Evolutionary conservation across 1,140 invertebrate species (phyloP).

Genomic region (Leptoteleia sp.): DNA sequence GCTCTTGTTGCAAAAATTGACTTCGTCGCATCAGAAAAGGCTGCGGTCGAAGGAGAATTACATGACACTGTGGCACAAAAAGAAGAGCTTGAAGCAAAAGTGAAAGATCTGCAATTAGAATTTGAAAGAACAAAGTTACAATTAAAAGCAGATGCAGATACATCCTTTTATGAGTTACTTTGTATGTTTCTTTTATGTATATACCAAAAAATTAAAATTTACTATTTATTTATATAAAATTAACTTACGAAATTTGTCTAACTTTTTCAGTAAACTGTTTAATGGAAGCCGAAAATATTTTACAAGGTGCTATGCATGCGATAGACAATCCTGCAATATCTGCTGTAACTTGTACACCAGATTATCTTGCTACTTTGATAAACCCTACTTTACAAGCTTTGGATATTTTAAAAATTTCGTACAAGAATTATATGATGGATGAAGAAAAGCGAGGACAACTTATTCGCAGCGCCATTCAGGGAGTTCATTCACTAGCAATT

Average conservation of each 20-base stretch:
- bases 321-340: conserved; percentile 87
- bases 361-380: conserved; percentile 83
- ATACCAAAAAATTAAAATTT: too few relatives aligned
- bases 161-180: conserved; percentile 74
- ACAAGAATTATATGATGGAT: conserved; percentile 73
- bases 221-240: too few relatives aligned
- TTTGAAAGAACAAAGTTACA: conserved; percentile 71
- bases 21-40: conserved; percentile 83
- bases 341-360: conserved; percentile 86
- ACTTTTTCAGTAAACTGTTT: too few relatives aligned
- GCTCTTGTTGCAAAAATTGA: conserved; percentile 79
- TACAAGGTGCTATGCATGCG: conserved; percentile 82
- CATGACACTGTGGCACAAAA: conserved; percentile 86
- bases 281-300: too few relatives aligned
- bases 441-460: conserved; percentile 74
- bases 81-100: conserved; percentile 83
- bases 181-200: conserved; percentile 64
- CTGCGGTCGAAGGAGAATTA: conserved; percentile 84
- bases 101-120: conserved; percentile 79
- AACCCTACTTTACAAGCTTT: conserved; percentile 77
- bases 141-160: conserved; percentile 72
- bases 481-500: conserved; percentile 83
- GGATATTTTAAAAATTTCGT: conserved; percentile 74
- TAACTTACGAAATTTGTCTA: too few relatives aligned
- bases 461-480: conserved; percentile 74